Evolutionary conservation across 1,140 invertebrate genomes (phyloP).

Genomic region (Calliphora vicina): DNA sequence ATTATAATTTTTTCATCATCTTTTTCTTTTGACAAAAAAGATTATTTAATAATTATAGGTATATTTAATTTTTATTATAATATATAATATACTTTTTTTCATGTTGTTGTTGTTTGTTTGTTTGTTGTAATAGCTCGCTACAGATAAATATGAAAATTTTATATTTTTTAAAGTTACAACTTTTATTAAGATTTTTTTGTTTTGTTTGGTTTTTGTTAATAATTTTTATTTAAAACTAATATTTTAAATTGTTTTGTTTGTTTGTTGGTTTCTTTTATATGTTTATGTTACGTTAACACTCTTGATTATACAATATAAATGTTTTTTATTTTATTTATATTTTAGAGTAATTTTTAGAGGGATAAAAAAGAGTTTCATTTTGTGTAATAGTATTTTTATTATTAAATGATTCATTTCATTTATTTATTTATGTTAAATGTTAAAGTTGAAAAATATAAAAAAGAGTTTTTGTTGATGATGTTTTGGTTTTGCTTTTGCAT

Average conservation of each 20-base stretch:
- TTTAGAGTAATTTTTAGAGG: neutral
- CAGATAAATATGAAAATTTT: constrained; percentile 33
- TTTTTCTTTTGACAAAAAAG: constrained; percentile 21
- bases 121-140: constrained; percentile 24
- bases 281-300: neutral
- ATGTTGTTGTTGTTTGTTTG: neutral
- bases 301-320: neutral
- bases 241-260: neutral
- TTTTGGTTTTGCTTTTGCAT: neutral
- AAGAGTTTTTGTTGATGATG: neutral
- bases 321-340: neutral
- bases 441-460: neutral
- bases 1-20: neutral
- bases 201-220: constrained; percentile 14
- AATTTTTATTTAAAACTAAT: constrained; percentile 13
- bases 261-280: constrained; percentile 4
- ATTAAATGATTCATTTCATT: too few species aligned
- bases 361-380: too few species aligned
- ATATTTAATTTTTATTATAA: constrained; percentile 16
- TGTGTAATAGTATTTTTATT: too few species aligned
- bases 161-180: constrained; percentile 19
- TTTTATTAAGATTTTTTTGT: neutral
- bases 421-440: neutral
- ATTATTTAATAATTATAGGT: neutral
- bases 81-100: constrained; percentile 27